Conservation (phyloP, 2,113 vertebrate species). For the Neomonachus schauinslandi region DNA sequence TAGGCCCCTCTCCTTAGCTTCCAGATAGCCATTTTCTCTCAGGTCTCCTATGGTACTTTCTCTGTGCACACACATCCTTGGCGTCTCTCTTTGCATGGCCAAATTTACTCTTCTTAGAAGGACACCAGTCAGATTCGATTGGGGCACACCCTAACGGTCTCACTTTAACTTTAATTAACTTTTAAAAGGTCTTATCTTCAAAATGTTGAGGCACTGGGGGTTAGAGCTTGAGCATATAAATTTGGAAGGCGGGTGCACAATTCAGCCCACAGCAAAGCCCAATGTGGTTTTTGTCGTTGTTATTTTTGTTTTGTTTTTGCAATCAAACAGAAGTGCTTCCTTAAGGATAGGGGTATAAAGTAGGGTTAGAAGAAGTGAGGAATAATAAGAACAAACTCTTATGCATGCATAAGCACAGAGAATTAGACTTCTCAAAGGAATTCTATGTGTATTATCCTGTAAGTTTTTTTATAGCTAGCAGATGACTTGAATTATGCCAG, state of each 20-base stretch:
- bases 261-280: neutral
- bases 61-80: neutral
- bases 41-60: neutral
- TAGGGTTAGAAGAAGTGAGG: neutral
- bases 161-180: neutral
- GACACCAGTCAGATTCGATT: neutral
- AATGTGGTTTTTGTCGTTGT: neutral
- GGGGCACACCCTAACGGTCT: neutral
- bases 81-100: neutral
- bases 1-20: neutral
- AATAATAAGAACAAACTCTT: neutral
- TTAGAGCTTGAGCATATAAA: neutral
- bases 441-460: neutral
- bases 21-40: neutral
- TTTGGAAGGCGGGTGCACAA: neutral
- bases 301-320: neutral
- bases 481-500: neutral
- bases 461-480: neutral
- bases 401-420: neutral
- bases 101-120: neutral
- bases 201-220: neutral
- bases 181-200: neutral
- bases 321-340: neutral
- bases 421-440: neutral
- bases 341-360: neutral